Base-by-base conservation (phyloP, 1,140 invertebrate species). In the Leptinotarsa texana region DNA sequence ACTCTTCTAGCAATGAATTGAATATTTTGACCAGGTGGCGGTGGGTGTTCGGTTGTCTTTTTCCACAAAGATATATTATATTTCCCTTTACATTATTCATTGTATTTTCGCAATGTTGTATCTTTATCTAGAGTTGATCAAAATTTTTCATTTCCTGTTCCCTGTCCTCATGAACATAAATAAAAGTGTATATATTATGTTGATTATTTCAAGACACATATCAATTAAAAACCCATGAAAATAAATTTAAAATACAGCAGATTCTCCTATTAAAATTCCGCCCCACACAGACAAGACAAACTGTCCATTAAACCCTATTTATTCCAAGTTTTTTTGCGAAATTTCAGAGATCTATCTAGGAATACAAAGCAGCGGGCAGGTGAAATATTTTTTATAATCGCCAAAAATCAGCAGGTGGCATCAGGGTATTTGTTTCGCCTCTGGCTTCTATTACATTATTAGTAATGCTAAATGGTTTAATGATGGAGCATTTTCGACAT, bases 381-480 rank as follows among this genome's bases (percentile, higher is more conserved):
- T 57, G 69, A 70, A 70, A 13, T 13, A 69, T 51, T 18, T 70
- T 18, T 22, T n/a, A 48, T 70, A 57, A 70, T 70, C 69, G 47
- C 8, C 47, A 61, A 70, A 70, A 70, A 70, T 70, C 49, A 48
- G 49, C 69, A 70, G 69, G 69, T 70, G 69, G 47, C 47, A 70
- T 13, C 8, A 57, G n/a, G 24, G 69, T 57, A 70, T 70, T 47
- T 70, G 27, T 42, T 68, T 68, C 66, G 69, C 69, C 69, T 18
- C 47, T 61, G 47, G 69, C 69, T 70, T 49, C 33, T 70, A 70
- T 70, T 57, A 70, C 69, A 27, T 70, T 70, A 70, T 70, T 70
- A 70, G 69, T 61, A 27, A 70, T 70, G 69, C 69, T 70, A 70
- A 70, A 70, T 61, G 69, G 24, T 70, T 70, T 57, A 70, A 70